phyloP scores from a whole-genome alignment of 2,113 vertebrate species.

The Etia nguti region DNA sequence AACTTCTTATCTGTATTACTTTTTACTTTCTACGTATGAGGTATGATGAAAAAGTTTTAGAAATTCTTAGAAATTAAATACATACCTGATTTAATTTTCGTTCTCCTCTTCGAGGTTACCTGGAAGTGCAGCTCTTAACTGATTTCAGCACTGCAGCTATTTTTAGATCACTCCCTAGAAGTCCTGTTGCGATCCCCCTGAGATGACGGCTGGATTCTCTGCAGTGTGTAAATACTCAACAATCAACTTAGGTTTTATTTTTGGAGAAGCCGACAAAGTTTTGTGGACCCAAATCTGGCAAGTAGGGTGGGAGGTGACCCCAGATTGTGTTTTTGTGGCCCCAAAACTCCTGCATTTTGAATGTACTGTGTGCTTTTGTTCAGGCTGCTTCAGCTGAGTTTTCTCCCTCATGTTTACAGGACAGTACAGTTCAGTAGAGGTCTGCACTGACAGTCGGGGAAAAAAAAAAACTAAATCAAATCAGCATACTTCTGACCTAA shows the following conservation, averaged over 20 bases:
- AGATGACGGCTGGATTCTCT: not conserved
- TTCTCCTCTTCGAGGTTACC: not conserved
- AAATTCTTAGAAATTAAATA: not conserved
- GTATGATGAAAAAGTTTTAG: not conserved
- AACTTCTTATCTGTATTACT: not conserved
- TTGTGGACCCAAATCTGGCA: not conserved
- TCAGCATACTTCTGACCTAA: not conserved
- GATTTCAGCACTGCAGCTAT: not conserved
- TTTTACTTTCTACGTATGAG: not conserved
- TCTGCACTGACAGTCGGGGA: not conserved
- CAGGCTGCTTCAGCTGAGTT: not conserved
- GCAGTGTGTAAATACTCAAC: not conserved
- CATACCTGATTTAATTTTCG: not conserved
- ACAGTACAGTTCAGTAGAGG: not conserved
- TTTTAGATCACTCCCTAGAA: not conserved
- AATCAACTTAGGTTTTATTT: not conserved
- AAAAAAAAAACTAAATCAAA: fast-evolving
- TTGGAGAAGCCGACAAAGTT: not conserved
- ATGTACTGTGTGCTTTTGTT: not conserved
- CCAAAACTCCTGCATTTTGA: not conserved
- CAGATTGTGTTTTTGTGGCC: not conserved
- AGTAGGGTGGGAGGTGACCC: not conserved
- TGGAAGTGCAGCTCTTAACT: not conserved
- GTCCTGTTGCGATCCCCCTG: not conserved
- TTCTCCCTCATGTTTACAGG: not conserved